These are phyloP conservation scores for Hippolais icterina DNA, from an alignment of 2,113 vertebrate species.

Conservation along the genomic window DNA sequence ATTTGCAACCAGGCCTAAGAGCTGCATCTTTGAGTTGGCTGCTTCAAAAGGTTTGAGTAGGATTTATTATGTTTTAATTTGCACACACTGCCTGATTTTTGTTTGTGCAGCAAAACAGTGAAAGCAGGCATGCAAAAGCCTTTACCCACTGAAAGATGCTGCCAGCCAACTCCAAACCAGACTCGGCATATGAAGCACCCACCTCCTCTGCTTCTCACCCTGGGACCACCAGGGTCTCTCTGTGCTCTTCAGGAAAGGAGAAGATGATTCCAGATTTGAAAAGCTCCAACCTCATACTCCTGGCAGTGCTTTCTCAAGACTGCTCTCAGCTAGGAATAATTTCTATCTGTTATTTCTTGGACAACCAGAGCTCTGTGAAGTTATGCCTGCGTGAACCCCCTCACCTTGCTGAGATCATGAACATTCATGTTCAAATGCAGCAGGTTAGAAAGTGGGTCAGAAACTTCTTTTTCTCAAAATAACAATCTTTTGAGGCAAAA, in stretches of 20 bases:
- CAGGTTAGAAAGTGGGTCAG: background rate
- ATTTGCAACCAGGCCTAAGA: background rate
- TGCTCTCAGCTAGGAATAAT: background rate
- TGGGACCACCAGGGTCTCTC: background rate
- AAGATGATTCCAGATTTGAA: background rate
- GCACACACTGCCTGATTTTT: background rate
- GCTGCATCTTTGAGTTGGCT: background rate
- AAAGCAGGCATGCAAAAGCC: background rate
- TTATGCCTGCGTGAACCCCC: background rate
- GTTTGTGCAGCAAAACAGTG: background rate
- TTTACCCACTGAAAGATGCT: background rate
- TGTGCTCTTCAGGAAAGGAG: background rate
- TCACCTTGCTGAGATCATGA: background rate
- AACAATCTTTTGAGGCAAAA: background rate
- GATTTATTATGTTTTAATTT: background rate
- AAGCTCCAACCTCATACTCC: background rate
- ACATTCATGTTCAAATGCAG: background rate
- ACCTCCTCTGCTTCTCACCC: background rate
- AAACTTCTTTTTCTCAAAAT: background rate
- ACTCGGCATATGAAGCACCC: background rate
- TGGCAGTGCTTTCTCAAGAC: background rate
- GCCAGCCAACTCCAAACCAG: background rate
- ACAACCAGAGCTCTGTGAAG: background rate
- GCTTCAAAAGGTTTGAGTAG: background rate
- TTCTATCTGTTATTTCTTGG: background rate